phyloP scores from a whole-genome alignment of 2,888 invertebrate species.

The Endotricha flammealis region DNA sequence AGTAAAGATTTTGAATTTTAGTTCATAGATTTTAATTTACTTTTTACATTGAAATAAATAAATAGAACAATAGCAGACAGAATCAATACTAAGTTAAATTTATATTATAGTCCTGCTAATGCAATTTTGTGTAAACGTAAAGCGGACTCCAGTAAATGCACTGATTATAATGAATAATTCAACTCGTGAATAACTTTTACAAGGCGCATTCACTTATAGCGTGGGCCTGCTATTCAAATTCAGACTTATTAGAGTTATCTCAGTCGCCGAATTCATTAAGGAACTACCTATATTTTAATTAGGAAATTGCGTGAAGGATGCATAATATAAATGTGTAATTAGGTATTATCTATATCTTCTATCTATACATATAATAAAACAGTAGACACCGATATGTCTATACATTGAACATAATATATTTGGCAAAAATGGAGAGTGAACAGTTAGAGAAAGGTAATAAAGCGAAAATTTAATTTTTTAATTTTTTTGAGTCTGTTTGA shows the following conservation, averaged over 20 bases:
- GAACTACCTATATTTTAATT: slow-evolving; percentile 50
- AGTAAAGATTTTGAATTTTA: too few relatives aligned
- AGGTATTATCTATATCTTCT: too few relatives aligned
- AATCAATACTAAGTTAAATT: slow-evolving; percentile 4
- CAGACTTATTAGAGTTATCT: slow-evolving; percentile 56
- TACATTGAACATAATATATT: too few relatives aligned
- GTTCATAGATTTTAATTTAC: too few relatives aligned
- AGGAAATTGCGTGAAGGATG: slow-evolving; percentile 18
- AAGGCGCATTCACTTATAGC: slow-evolving; percentile 29
- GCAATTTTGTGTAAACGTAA: slow-evolving; percentile 18
- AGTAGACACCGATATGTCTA: too few relatives aligned
- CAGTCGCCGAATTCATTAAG: slow-evolving; percentile 47
- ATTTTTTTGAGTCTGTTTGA: too few relatives aligned
- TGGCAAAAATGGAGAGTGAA: too few relatives aligned
- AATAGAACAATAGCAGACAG: slow-evolving; percentile 3
- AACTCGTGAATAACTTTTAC: slow-evolving; percentile 46
- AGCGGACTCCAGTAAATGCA: slow-evolving; percentile 53
- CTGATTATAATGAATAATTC: slow-evolving; percentile 72
- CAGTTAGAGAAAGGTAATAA: too few relatives aligned
- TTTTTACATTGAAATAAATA: too few relatives aligned
- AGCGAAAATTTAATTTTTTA: too few relatives aligned
- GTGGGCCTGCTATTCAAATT: slow-evolving; percentile 49
- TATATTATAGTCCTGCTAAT: slow-evolving; percentile 9
- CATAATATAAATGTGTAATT: neutral
- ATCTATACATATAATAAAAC: too few relatives aligned